Base-by-base conservation (phyloP, 2,797 vertebrate species). In the Ctenopoma multispine region DNA sequence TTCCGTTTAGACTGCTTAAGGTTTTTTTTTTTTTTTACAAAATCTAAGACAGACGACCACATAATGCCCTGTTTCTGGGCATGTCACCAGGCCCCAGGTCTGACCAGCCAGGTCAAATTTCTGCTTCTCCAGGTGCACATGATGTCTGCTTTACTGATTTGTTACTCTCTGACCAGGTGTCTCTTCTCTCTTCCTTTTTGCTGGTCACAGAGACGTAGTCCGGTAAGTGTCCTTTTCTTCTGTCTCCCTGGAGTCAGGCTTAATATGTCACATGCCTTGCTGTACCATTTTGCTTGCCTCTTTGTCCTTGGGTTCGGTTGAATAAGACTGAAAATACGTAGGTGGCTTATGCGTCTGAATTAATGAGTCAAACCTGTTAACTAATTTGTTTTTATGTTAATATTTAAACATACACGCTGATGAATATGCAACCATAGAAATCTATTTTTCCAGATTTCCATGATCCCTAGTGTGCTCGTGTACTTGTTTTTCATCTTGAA, bases 161-260 rank as follows among this genome's bases (percentile, higher is more conserved):
- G 93, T 97, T 83, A 79, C 95, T 98, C 93, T 98, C 96, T 99
- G 97, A 99, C 95, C 95, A 97, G 96, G 95, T 97, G 75, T 98
- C 95, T 99, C 92, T 97, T 99, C 96, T 99, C 96, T 99, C 96
- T 99, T 96, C 96, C 95, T 94, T 98, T 97, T 95, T 96, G 96
- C 97, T 96, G 97, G 95, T 96, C 96, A 92, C 97, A 99, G 98
- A 98, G 96, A 95, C 97, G 97, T 91, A 99, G 97, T 85, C 97
- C 97, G 96, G 97, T 99, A 97, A 98, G 98, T 94, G 74, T 80
- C 68, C 69, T 80, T 62, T 68, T 51, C 47, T 47, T 69, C 51
- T 8, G 10, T 64, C 55, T 72, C 77, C 29, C 62, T 72, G 81
- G 69, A 78, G 51, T 85, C 73, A 48, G 55, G 46, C 68, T 56